Conservation (phyloP, 2,797 vertebrate genomes). For the Acanthornis magna region DNA sequence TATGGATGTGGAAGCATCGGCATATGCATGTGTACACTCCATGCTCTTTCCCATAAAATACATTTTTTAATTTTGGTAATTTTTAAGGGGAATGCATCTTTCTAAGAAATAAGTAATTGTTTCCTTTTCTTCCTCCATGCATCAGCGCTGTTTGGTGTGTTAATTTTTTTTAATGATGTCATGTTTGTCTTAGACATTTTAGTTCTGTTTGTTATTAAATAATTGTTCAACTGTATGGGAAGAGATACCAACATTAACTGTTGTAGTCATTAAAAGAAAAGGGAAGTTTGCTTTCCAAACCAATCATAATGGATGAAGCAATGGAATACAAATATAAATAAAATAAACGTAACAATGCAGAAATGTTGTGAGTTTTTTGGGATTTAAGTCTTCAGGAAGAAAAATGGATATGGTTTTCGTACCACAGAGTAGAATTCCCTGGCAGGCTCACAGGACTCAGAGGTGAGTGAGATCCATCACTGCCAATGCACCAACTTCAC, state of each 20-base stretch:
- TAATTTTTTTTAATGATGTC: neutral
- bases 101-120: constrained; percentile 34
- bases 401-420: neutral
- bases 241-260: neutral
- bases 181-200: neutral
- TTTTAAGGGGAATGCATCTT: constrained; percentile 34
- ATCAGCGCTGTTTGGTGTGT: neutral
- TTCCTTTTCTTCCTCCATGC: neutral
- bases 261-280: constrained; percentile 38
- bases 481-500: neutral
- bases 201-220: constrained; percentile 43
- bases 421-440: neutral
- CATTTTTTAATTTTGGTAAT: neutral
- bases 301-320: neutral
- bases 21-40: neutral
- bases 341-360: constrained; percentile 14
- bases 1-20: neutral
- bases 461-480: neutral
- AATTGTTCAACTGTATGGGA: neutral
- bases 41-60: neutral
- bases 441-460: neutral
- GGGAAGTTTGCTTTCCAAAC: constrained; percentile 41
- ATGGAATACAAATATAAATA: constrained; percentile 50
- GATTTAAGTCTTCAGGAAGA: neutral
- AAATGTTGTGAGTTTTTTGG: neutral